Evolutionary conservation across 2,113 vertebrate species (phyloP), one percentile per base, ranked within the genome.

Genomic region (Gila orcuttii): DNA sequence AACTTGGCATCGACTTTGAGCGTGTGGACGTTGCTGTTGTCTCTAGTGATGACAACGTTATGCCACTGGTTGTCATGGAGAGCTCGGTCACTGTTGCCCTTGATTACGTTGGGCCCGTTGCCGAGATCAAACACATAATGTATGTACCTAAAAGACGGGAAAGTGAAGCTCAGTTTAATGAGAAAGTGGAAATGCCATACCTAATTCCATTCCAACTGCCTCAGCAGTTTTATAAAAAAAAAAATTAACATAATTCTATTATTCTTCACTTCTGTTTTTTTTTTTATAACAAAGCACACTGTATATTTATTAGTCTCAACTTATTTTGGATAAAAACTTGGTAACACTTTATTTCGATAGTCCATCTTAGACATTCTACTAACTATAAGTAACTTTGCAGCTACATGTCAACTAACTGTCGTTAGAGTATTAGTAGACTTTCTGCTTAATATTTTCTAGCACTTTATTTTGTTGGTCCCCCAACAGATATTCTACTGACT

Each of bases 21-120:
- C 7, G 96, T 99, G 90, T 99, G 97, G 3, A 97, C 97, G 90
- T 99, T 99, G 89, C 96, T 99, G 94, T 97, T 99, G 91, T 99
- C 98, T 83, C 98, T 92, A 15, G 97, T 98, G 89, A 99, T 99
- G 55, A 99, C 97, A 0, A 99, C 98, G 0, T 99, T 98, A 92
- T 99, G 98, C 98, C 98, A 99, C 86, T 99, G 98, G 93, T 99
- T 99, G 93, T 99, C 98, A 87, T 99, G 97, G 74, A 99, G 93
- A 21, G 97, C 95, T 28, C 95, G 94, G 36, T 97, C 97, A 33
- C 97, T 99, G 91, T 98, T 99, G 55, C 98, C 98, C 87, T 99
- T 99, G 90, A 99, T 99, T 89, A 99, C 96, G 78, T 98, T 97
- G 19, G 97, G 97, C 3, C 98, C 98, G 0, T 99, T 99, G 69